Base-by-base conservation (phyloP, 1,140 invertebrate species). In the Dufourea novaeangliae region DNA sequence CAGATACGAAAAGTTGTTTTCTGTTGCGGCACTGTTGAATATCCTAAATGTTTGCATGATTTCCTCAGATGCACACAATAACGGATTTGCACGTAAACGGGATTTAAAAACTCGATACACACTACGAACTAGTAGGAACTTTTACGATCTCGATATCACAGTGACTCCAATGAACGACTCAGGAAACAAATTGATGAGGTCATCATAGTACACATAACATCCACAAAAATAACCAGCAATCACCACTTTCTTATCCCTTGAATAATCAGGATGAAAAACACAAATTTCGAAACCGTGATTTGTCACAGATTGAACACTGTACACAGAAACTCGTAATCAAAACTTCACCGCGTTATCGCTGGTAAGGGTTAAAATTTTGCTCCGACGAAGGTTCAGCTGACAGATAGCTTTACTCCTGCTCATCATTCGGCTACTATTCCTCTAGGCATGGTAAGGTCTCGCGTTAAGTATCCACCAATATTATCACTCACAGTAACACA, bases 11-110 rank as follows among this genome's bases (percentile, higher is more conserved):
- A 46, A 34, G n/a, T 69, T 76, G 4, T 32, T 34, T 5, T 11
- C 20, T 37, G 57, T 54, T 27, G 17, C 25, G 11, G 14, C 14
- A 17, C 29, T 1, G 22, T 7, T 5, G 64, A 34, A 34, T 39
- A 68, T 20, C 5, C 6, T n/a, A 20, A 0, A 27, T 5, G 32
- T 44, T 25, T 52, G 52, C 52, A 54, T 27, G 12, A 6, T 8
- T 20, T 34, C n/a, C 5, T n/a, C 32, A 10, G 59, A 8, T n/a
- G 27, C 41, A 22, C 63, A n/a, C 41, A 41, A n/a, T 29, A 7
- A 7, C 52, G 52, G 17, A 56, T 69, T 57, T 69, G 67, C 67
- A 56, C 67, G 34, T 69, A 57, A 69, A 69, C 52, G 10, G 25
- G 20, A 2, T 10, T 17, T 14, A 0, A 25, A 6, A 46, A 29